phyloP scores from a whole-genome alignment of 2,113 vertebrate genomes.

The Salvelinus alpinus region DNA sequence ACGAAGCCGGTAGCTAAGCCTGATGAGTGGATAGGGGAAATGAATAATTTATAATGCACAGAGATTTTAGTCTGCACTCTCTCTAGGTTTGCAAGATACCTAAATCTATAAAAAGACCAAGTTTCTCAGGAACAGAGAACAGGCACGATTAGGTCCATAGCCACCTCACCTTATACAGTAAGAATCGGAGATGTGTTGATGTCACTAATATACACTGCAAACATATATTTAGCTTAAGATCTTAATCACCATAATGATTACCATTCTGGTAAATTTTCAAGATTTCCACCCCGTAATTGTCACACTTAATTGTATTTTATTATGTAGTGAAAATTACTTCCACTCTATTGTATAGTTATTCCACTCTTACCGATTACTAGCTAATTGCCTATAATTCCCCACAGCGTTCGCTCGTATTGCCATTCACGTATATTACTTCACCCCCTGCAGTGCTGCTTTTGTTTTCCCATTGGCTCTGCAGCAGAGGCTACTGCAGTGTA shows the following conservation, averaged over 20 bases:
- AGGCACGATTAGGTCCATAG: too few species aligned
- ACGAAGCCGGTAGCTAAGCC: not conserved
- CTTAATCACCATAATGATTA: too few species aligned
- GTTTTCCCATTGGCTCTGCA: not conserved
- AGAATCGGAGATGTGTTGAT: too few species aligned
- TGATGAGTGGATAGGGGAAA: not conserved
- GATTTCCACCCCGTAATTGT: too few species aligned
- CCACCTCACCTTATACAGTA: too few species aligned
- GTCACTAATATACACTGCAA: too few species aligned
- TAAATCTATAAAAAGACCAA: too few species aligned
- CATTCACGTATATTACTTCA: not conserved
- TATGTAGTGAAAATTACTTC: not conserved
- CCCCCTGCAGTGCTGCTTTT: not conserved
- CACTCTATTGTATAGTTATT: not conserved
- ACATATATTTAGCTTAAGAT: too few species aligned
- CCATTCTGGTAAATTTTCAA: too few species aligned
- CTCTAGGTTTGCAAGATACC: not conserved
- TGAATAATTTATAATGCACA: not conserved
- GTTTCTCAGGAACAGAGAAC: too few species aligned
- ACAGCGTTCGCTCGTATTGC: not conserved
- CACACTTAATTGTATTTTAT: too few species aligned
- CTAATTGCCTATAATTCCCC: not conserved
- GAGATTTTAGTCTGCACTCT: constrained; percentile 7
- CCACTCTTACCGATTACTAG: not conserved
- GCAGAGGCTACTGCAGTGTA: not conserved